Conservation (phyloP, 2,888 invertebrate genomes). For the Bellardia bayeri region DNA sequence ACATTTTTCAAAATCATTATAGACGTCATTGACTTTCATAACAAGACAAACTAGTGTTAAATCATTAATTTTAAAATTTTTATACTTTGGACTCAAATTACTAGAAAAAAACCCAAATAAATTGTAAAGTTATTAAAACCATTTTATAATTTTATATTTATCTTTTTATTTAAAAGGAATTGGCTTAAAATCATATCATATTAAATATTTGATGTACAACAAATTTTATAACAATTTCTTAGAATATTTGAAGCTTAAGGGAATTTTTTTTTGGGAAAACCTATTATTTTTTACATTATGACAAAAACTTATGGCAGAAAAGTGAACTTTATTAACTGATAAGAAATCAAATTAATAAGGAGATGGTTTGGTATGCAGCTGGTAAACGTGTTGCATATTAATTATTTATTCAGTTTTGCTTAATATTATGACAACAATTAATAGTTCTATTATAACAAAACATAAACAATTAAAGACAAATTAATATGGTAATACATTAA, state of each 20-base stretch:
- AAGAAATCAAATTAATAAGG: conserved; percentile 22
- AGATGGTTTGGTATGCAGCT: neutral
- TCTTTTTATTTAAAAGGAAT: too few species aligned
- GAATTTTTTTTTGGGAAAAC: neutral
- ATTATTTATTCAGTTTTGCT: conserved; percentile 21
- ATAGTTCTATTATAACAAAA: conserved; percentile 22
- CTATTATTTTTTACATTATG: neutral
- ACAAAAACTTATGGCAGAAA: neutral
- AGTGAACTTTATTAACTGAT: conserved; percentile 16
- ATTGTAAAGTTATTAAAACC: neutral
- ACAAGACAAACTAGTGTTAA: neutral
- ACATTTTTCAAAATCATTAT: neutral
- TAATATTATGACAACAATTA: conserved; percentile 30
- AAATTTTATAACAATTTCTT: neutral
- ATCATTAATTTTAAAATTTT: neutral
- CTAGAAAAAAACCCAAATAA: conserved; percentile 1
- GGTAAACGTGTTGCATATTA: conserved; percentile 32
- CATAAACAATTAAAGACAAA: conserved; percentile 2
- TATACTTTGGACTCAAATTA: neutral
- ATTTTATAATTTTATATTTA: neutral
- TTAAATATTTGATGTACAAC: neutral
- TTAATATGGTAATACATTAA: conserved; percentile 4
- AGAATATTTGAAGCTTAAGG: neutral
- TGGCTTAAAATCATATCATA: neutral
- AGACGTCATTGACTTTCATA: neutral